Evolutionary conservation across 2,113 vertebrate species (phyloP), one percentile per base, ranked within the genome.

Genomic region (Ibidorhyncha struthersii): DNA sequence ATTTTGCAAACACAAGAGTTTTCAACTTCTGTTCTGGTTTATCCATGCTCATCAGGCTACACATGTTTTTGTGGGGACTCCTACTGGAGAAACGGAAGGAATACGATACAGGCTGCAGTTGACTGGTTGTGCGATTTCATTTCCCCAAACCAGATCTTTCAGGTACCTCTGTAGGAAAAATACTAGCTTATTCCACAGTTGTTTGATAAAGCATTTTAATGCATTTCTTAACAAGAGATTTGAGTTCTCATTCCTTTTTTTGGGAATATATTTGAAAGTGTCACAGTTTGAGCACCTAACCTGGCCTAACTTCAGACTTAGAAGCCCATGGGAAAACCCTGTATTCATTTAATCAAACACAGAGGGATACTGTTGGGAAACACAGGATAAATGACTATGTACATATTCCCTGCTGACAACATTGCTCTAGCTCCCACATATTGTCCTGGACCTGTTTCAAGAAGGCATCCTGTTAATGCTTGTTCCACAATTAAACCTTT

Each of bases 241-340:
- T 80, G 45, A 79, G 32, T 66, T 94, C 34, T 84, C 38, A 38
- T 29, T 82, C 22, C 36, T 76, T 76, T 93, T 61, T 49, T 80
- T 80, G 73, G 40, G 58, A 93, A 62, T 41, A 19, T 56, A 84
- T 58, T 43, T 72, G 4, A 38, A 95, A 95, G 43, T 43, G 61
- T 73, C 77, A 91, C 40, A 94, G 56, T 82, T n/a, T 82, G 47
- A 93, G 36, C 36, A 94, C 65, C 81, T 91, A 96, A 89, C 62
- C 78, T 87, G 65, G 70, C 45, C 70, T 69, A 79, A 89, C 82
- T 87, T 92, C 81, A 92, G 55, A 92, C 63, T 89, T 67, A 86
- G 69, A 36, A 93, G 69, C 49, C 55, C 3, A 1, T 86, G 80
- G 72, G 90, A 90, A 94, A 93, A 89, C 10, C 30, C 26, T 86